Conservation (phyloP, 2,113 vertebrate genomes). For the Notiomystis cincta region DNA sequence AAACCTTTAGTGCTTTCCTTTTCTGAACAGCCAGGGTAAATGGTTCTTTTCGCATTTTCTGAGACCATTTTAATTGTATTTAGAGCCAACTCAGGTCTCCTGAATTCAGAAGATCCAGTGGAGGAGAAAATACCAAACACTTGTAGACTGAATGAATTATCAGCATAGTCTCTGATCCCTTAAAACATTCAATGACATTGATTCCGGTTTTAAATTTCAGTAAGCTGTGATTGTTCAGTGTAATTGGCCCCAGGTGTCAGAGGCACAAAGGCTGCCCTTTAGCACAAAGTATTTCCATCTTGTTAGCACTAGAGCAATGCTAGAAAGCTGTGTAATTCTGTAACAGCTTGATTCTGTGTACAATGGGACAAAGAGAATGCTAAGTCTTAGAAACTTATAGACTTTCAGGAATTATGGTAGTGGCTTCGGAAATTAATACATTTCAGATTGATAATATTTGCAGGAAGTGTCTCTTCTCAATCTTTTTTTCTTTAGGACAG, state of each 20-base stretch:
- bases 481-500: neutral
- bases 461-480: neutral
- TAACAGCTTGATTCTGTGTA: neutral
- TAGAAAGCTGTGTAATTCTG: neutral
- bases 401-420: neutral
- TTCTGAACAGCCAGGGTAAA: neutral
- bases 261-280: neutral
- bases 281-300: neutral
- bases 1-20: neutral
- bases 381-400: neutral
- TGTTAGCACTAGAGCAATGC: neutral
- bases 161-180: neutral
- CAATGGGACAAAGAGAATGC: neutral
- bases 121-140: neutral
- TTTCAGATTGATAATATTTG: neutral
- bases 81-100: neutral
- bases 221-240: neutral
- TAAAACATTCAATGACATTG: neutral
- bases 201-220: neutral
- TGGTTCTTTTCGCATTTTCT: neutral
- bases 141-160: neutral
- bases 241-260: neutral
- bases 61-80: neutral
- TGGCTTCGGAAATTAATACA: neutral
- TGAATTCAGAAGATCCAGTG: neutral